Evolutionary conservation across 2,797 vertebrate species (phyloP), one percentile per base, ranked within the genome.

Genomic region (Chloroceryle amazona): DNA sequence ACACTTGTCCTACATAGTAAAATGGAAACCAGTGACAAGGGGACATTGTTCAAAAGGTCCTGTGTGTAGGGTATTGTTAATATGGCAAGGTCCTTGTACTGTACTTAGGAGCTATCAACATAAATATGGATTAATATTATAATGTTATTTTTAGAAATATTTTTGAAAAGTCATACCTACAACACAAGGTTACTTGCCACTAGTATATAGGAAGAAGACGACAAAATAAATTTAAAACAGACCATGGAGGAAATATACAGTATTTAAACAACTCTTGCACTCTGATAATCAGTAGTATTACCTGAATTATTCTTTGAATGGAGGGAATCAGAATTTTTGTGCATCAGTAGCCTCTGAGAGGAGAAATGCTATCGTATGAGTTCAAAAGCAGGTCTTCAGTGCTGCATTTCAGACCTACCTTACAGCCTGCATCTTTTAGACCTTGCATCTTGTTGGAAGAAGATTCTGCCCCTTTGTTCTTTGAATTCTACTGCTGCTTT

Each of bases 351-450:
- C 67, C 61, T 88, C 75, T 96, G 89, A 94, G 5, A 5, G 94
- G 79, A 94, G 52, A 96, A 94, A 89, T 88, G 49, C 42, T 96
- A 81, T 7, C 92, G 58, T 55, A 58, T 47, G 71, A 93, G 67
- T 86, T 95, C 84, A 83, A 94, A 96, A 86, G 76, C 68, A 92
- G 31, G 80, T 94, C 83, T 89, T 88, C 65, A 84, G 49, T 33
- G 5, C 60, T 95, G 73, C 49, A 46, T 79, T 97, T 93, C 78
- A 96, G 76, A 78, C 42, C 62, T 89, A 51, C 68, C 25, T 94
- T 82, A 85, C n/a, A 84, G 42, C 60, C 74, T 63, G 26, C 31
- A 31, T 73, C 12, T 82, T 39, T 37, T 73, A 82, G 35, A 55
- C n/a, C 6, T 60, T 46, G 5, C 3, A 23, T 60, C 63, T 84